phyloP scores from a whole-genome alignment of 2,113 vertebrate species.

The Beaufortia kweichowensis region DNA sequence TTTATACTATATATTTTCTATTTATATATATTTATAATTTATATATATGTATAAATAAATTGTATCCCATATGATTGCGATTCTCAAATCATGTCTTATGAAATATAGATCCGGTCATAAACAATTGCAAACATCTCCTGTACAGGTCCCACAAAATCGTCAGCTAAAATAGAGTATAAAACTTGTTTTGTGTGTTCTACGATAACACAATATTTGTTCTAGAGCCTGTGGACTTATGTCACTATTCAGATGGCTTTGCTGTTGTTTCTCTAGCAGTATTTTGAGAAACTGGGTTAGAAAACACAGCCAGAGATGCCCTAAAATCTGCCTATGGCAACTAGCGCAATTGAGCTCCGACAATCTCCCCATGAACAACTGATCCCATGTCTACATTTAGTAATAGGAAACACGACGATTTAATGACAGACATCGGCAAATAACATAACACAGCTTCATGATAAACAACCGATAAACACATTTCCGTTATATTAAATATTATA shows the following conservation, averaged over 20 bases:
- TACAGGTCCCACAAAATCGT: too few relatives aligned
- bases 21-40: too few relatives aligned
- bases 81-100: too few relatives aligned
- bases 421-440: not conserved
- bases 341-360: not conserved
- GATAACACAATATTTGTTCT: not conserved
- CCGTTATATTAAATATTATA: not conserved
- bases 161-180: not conserved
- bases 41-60: too few relatives aligned
- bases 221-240: conserved; percentile 28
- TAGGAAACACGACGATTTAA: not conserved
- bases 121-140: too few relatives aligned
- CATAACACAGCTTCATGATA: not conserved
- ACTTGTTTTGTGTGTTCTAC: not conserved
- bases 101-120: too few relatives aligned
- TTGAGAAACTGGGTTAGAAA: conserved; percentile 37
- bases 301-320: not conserved
- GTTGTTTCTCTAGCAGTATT: conserved; percentile 34
- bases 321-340: not conserved
- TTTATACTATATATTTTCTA: too few relatives aligned
- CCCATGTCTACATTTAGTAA: not conserved
- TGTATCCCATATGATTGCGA: too few relatives aligned
- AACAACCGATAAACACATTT: not conserved
- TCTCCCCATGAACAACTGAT: not conserved
- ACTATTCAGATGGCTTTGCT: conserved; percentile 34